These are phyloP conservation scores for Lepidothrix coronata DNA, from an alignment of 2,113 vertebrate species.

Conservation along the genomic window DNA sequence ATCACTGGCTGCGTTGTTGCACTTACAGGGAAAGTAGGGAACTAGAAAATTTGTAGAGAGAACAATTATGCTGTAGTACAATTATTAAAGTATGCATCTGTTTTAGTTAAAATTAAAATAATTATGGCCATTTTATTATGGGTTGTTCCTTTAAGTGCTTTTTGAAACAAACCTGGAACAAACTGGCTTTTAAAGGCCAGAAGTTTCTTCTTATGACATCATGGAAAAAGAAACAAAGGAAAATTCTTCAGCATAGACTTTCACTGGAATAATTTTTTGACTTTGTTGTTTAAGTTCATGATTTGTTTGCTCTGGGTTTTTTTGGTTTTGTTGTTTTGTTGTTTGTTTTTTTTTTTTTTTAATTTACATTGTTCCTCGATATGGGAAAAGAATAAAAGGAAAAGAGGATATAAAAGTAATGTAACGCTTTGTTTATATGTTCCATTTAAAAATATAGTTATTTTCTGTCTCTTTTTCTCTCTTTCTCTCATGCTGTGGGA, in stretches of 20 bases:
- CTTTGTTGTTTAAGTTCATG: not conserved
- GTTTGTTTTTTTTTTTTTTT: not conserved
- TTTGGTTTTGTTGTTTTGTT: not conserved
- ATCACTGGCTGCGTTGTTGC: not conserved
- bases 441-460: not conserved
- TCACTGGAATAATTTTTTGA: not conserved
- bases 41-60: not conserved
- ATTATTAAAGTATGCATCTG: not conserved
- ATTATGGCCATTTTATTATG: not conserved
- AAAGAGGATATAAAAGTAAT: not conserved
- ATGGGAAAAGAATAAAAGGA: not conserved
- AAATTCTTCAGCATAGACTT: not conserved
- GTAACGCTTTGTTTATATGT: not conserved
- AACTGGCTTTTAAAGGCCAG: not conserved
- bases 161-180: not conserved
- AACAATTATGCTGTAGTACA: not conserved
- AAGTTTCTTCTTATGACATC: not conserved
- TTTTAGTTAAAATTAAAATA: conserved; percentile 1
- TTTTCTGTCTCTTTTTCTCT: not conserved
- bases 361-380: not conserved
- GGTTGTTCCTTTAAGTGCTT: not conserved
- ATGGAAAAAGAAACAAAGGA: not conserved
- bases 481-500: not conserved
- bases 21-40: not conserved
- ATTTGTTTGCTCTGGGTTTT: not conserved